A percentile compares a stretch with the other conserved stretches of the same genome.
Evolutionary conservation across 1,140 invertebrate genomes (phyloP).

Genomic region (Nylanderia fulva): DNA sequence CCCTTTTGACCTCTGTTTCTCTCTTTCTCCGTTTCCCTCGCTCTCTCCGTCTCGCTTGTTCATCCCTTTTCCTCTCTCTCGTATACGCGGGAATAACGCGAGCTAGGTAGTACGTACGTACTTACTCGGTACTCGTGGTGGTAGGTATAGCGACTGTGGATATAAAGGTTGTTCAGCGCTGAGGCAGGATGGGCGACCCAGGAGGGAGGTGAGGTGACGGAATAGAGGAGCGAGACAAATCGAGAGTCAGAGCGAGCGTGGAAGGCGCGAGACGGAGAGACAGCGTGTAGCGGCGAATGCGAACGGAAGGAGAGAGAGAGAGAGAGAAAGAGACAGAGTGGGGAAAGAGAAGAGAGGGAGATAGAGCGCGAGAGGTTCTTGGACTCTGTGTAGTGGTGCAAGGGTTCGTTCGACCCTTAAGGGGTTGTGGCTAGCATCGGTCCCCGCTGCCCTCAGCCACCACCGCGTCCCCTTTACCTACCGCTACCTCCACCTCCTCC

Average conservation of each 20-base stretch:
- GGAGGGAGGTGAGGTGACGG: slow-evolving; percentile 35
- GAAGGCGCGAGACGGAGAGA: slow-evolving; percentile 53
- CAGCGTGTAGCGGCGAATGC: slow-evolving; percentile 54
- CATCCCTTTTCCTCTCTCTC: slow-evolving; percentile 54
- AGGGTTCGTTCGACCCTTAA: slow-evolving; percentile 86
- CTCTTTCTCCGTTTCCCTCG: slow-evolving; percentile 62
- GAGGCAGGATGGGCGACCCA: slow-evolving; percentile 38
- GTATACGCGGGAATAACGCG: slow-evolving; percentile 75
- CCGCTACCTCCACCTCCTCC: slow-evolving; percentile 69
- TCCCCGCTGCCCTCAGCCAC: slow-evolving; percentile 74
- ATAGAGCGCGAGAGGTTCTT: slow-evolving; percentile 68
- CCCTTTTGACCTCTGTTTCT: slow-evolving; percentile 32
- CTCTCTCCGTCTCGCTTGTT: slow-evolving; percentile 59
- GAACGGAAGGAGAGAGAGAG: slow-evolving; percentile 51
- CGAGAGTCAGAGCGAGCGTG: slow-evolving; percentile 55
- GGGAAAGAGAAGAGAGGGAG: slow-evolving; percentile 32
- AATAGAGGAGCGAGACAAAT: slow-evolving; percentile 63
- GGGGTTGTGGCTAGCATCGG: slow-evolving; percentile 86
- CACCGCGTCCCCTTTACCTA: slow-evolving; percentile 70
- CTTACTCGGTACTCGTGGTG: slow-evolving; percentile 74
- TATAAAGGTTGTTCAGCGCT: slow-evolving; percentile 83
- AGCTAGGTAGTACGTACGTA: slow-evolving; percentile 73
- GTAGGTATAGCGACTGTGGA: slow-evolving; percentile 81
- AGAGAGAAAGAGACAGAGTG: slow-evolving; percentile 26
- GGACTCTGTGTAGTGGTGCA: slow-evolving; percentile 81